A percentile compares a stretch with the other conserved stretches of the same genome.
phyloP scores from a whole-genome alignment of 1,140 invertebrate genomes.

The Zaprionus taronus region DNA sequence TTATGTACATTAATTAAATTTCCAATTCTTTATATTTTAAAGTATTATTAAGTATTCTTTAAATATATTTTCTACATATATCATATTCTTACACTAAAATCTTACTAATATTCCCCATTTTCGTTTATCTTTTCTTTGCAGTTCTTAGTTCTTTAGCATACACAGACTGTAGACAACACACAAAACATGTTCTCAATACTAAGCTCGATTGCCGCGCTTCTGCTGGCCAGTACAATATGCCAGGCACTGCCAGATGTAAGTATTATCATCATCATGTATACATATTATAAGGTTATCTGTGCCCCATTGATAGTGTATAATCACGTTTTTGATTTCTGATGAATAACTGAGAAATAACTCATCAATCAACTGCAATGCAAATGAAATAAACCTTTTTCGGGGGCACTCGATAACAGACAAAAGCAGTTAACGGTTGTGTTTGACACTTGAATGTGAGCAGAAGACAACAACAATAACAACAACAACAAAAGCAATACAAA shows the following conservation, averaged over 20 bases:
- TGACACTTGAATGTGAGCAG: slow-evolving; percentile 42
- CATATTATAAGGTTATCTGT: neutral
- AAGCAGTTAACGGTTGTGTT: slow-evolving; percentile 57
- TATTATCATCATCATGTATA: slow-evolving; percentile 24
- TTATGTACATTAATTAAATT: too few species aligned
- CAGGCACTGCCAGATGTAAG: slow-evolving; percentile 83
- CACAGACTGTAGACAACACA: slow-evolving; percentile 39
- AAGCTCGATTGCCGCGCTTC: slow-evolving; percentile 60
- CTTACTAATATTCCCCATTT: slow-evolving; percentile 1
- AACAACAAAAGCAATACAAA: slow-evolving; percentile 37
- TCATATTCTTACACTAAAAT: neutral
- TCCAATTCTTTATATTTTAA: neutral
- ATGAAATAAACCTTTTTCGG: slow-evolving; percentile 49
- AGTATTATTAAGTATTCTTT: neutral
- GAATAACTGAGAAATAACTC: slow-evolving; percentile 52
- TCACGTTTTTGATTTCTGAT: slow-evolving; percentile 46
- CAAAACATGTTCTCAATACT: slow-evolving; percentile 75
- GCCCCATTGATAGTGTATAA: neutral
- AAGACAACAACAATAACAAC: slow-evolving; percentile 34
- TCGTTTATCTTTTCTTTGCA: slow-evolving; percentile 43
- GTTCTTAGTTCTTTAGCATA: slow-evolving; percentile 60
- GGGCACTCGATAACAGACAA: slow-evolving; percentile 56
- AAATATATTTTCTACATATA: neutral
- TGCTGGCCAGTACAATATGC: slow-evolving; percentile 77
- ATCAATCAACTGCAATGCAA: slow-evolving; percentile 77